These are phyloP conservation scores for Bradypodion pumilum DNA, from an alignment of 2,797 vertebrate species.

Conservation along the genomic window DNA sequence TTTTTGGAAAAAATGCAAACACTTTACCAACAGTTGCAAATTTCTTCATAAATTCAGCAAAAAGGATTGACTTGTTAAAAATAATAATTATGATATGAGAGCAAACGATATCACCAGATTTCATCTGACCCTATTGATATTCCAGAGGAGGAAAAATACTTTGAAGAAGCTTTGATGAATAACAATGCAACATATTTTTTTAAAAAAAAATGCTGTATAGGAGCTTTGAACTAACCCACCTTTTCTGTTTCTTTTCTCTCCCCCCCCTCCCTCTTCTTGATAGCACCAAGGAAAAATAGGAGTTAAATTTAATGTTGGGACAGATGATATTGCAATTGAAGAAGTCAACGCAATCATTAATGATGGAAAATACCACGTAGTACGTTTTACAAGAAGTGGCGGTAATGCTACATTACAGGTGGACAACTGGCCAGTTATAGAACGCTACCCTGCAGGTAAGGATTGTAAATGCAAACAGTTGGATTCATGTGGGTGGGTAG, in stretches of 20 bases:
- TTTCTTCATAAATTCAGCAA: too few relatives aligned
- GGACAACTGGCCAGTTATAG: slow-evolving; percentile 98
- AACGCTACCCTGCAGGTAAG: slow-evolving; percentile 99
- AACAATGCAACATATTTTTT: slow-evolving; percentile 6
- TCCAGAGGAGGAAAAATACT: slow-evolving; percentile 30
- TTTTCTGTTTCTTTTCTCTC: slow-evolving; percentile 20
- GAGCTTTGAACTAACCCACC: slow-evolving; percentile 36
- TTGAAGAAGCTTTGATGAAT: slow-evolving; percentile 29
- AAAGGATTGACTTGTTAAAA: too few relatives aligned
- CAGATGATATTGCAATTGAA: slow-evolving; percentile 98
- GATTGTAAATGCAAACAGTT: slow-evolving; percentile 37
- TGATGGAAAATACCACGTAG: slow-evolving; percentile 98
- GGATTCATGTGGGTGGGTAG: slow-evolving; percentile 33
- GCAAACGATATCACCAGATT: too few relatives aligned
- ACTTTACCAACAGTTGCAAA: background rate
- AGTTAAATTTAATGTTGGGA: slow-evolving; percentile 98
- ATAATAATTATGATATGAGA: too few relatives aligned
- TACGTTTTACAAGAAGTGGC: slow-evolving; percentile 97
- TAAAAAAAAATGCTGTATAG: slow-evolving; percentile 21
- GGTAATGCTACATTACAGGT: slow-evolving; percentile 99
- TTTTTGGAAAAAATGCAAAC: too few relatives aligned
- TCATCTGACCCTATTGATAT: too few relatives aligned
- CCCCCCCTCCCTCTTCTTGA: slow-evolving; percentile 48
- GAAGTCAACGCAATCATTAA: slow-evolving; percentile 98
- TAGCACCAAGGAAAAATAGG: slow-evolving; percentile 97